phyloP scores from a whole-genome alignment of 2,797 vertebrate genomes.

The Labroides dimidiatus region DNA sequence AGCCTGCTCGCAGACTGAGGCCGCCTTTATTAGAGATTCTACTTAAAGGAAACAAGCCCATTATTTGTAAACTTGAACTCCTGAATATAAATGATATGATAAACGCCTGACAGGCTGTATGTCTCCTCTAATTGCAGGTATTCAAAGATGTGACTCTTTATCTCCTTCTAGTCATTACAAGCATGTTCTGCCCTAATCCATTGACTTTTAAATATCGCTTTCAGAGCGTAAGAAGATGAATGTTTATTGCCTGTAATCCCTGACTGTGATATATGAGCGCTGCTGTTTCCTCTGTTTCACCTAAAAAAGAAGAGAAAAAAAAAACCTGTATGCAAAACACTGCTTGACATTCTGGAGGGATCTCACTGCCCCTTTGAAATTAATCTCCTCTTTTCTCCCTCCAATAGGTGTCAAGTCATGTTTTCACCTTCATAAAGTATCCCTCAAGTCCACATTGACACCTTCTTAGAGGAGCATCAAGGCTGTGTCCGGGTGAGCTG shows the following conservation, averaged over 20 bases:
- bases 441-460: conserved; percentile 70
- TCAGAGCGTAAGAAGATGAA: conserved; percentile 89
- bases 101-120: conserved; percentile 64
- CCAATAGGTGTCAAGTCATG: conserved; percentile 62
- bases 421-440: conserved; percentile 83
- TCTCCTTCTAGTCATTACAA: conserved; percentile 79
- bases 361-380: conserved; percentile 69
- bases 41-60: conserved; percentile 27
- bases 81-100: conserved; percentile 60
- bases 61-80: conserved; percentile 34
- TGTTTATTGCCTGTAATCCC: conserved; percentile 89
- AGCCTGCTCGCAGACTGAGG: neutral
- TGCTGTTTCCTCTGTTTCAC: conserved; percentile 34
- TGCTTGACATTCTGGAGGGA: conserved; percentile 75
- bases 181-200: conserved; percentile 82
- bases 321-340: conserved; percentile 69
- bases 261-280: conserved; percentile 85
- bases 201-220: conserved; percentile 83
- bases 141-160: conserved; percentile 78
- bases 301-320: too few species aligned
- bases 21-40: conserved; percentile 1
- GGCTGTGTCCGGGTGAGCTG: conserved; percentile 82
- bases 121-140: conserved; percentile 76
- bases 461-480: conserved; percentile 77
- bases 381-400: conserved; percentile 64